Conservation (phyloP, 2,888 invertebrate genomes). For the Agonopterix alstromeriana region DNA sequence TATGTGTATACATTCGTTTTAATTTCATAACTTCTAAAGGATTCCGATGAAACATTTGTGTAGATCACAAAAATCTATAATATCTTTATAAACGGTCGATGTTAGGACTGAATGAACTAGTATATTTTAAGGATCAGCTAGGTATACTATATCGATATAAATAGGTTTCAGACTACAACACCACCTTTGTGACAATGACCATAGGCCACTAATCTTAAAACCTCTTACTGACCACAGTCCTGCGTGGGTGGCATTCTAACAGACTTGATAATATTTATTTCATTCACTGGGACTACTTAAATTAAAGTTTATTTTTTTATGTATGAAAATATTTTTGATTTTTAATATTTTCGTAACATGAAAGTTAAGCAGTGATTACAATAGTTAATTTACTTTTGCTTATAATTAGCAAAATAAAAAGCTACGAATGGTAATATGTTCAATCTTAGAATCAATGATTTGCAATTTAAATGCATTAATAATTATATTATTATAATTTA, state of each 20-base stretch:
- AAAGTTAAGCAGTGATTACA: constrained; percentile 25
- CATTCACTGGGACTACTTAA: neutral
- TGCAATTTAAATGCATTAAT: constrained; percentile 62
- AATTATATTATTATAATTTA: constrained; percentile 7
- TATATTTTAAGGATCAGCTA: too few species aligned
- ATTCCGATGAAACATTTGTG: too few species aligned
- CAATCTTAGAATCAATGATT: constrained; percentile 35
- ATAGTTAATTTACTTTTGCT: constrained; percentile 18
- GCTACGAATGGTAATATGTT: constrained; percentile 16
- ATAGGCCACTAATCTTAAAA: too few species aligned
- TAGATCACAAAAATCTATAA: too few species aligned
- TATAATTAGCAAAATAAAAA: constrained; percentile 21
- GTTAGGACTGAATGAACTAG: too few species aligned
- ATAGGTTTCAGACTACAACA: too few species aligned
- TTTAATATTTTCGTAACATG: constrained; percentile 17
- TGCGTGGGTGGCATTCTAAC: neutral
- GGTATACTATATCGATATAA: too few species aligned
- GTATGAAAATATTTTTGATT: constrained; percentile 23
- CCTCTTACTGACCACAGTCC: too few species aligned
- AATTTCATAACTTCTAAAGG: too few species aligned
- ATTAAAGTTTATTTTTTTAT: constrained; percentile 12
- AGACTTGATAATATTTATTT: constrained; percentile 5
- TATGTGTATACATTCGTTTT: too few species aligned
- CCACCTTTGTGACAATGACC: too few species aligned
- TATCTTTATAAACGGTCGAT: too few species aligned